Conservation (phyloP, 2,797 vertebrate species). For the Eleutherodactylus coqui region DNA sequence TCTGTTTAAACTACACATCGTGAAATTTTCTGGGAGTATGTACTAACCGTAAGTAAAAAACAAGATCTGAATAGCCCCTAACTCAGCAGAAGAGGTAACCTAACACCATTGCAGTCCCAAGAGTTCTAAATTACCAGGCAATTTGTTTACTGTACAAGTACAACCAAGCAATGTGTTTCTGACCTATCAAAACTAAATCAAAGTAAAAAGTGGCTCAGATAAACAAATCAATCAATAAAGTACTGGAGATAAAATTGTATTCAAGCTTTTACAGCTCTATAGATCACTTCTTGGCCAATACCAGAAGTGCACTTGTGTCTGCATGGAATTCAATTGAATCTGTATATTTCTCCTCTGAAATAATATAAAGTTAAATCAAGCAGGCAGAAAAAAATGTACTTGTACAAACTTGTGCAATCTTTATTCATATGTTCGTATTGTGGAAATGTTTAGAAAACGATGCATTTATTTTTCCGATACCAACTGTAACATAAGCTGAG, state of each 20-base stretch:
- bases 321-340: neutral
- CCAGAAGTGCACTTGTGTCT: neutral
- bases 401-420: neutral
- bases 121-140: no score
- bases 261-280: neutral
- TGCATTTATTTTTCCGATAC: slow-evolving; percentile 16
- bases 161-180: no score
- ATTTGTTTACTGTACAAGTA: no score
- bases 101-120: no score
- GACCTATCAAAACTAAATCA: no score
- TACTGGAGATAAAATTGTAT: neutral
- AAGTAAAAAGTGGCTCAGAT: neutral
- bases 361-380: neutral
- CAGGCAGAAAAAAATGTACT: neutral
- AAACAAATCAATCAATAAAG: neutral
- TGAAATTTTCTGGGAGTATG: no score
- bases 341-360: neutral
- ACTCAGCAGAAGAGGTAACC: no score
- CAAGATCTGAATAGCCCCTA: no score
- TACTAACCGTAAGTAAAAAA: no score
- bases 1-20: no score
- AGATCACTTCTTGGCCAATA: neutral
- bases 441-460: slow-evolving; percentile 9
- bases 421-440: slow-evolving; percentile 11
- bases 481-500: slow-evolving; percentile 2